Base-by-base conservation (phyloP, 2,113 vertebrate species). In the Lophotis ruficrista region DNA sequence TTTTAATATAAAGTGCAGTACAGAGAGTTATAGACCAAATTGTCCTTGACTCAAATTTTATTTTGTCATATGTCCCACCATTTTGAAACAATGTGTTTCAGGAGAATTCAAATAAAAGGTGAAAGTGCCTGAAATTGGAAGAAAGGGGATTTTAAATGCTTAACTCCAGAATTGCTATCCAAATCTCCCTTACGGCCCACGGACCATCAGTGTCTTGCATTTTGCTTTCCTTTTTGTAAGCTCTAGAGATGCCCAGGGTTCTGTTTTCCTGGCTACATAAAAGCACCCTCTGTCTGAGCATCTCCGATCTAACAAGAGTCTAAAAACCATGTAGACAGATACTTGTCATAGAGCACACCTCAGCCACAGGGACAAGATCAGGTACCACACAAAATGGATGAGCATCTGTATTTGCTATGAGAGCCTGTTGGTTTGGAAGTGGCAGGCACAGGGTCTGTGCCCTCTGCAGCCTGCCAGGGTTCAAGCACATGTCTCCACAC, bases 371-470 rank as follows among this genome's bases (percentile, higher is more conserved):
- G 58, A 37, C 24, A 65, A 50, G 43, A 69, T 61, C n/a, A 77
- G 58, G 77, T 9, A 38, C 31, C 27, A 41, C 24, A 54, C 8
- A 35, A 57, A 80, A 70, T 25, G n/a, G 41, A 38, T 14, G 64
- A 22, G 23, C 27, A 43, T 9, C 23, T 64, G 15, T 27, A 27
- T 70, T 53, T 72, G 24, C 58, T 54, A 4, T 0, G 3, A 66
- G 30, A 70, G 6, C 3, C 23, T 24, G 24, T 15, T 51, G 35
- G 15, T 19, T 19, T 35, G 38, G 35, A 90, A 57, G 45, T 3
- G 19, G 5, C 12, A 38, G 3, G 20, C 15, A 47, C 0, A 0
- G 14, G 19, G 6, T 50, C 51, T 58, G 37, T 51, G 43, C 17
- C 31, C 43, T 64, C 1, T 23, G 73, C 56, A 64, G 23, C 56